phyloP scores from a whole-genome alignment of 2,888 invertebrate species.

The Apeira syringaria region DNA sequence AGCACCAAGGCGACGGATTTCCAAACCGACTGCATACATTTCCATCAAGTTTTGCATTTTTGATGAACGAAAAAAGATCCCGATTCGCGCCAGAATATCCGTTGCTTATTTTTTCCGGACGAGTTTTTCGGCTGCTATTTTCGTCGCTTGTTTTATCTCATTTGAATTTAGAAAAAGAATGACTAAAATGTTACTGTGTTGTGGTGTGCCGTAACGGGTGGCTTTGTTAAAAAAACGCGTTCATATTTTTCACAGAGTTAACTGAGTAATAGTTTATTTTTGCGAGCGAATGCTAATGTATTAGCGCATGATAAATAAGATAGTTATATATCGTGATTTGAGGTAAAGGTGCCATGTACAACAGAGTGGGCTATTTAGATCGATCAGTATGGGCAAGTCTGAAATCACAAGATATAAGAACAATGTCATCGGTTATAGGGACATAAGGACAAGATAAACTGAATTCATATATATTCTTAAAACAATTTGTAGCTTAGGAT shows the following conservation, averaged over 20 bases:
- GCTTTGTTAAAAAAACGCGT: slow-evolving; percentile 1
- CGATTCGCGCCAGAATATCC: slow-evolving; percentile 39
- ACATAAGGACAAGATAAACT: too few relatives aligned
- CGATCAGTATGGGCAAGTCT: too few relatives aligned
- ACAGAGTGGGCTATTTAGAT: too few relatives aligned
- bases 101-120: slow-evolving; percentile 38
- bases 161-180: slow-evolving; percentile 33
- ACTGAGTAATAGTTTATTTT: too few relatives aligned
- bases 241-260: slow-evolving; percentile 1
- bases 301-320: too few relatives aligned
- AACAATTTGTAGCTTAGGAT: too few relatives aligned
- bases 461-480: too few relatives aligned
- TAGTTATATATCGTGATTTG: too few relatives aligned
- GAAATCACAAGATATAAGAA: too few relatives aligned
- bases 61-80: slow-evolving; percentile 63
- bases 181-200: background rate
- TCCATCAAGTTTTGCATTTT: slow-evolving; percentile 76
- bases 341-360: too few relatives aligned
- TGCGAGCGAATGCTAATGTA: too few relatives aligned
- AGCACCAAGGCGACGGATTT: slow-evolving; percentile 45
- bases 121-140: slow-evolving; percentile 29
- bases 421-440: too few relatives aligned
- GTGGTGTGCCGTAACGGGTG: slow-evolving; percentile 1
- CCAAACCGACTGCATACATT: slow-evolving; percentile 63
- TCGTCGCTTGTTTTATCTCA: slow-evolving; percentile 31